Evolutionary conservation across 2,797 vertebrate genomes (phyloP), one percentile per base, ranked within the genome.

Genomic region (Crenuchus spilurus): DNA sequence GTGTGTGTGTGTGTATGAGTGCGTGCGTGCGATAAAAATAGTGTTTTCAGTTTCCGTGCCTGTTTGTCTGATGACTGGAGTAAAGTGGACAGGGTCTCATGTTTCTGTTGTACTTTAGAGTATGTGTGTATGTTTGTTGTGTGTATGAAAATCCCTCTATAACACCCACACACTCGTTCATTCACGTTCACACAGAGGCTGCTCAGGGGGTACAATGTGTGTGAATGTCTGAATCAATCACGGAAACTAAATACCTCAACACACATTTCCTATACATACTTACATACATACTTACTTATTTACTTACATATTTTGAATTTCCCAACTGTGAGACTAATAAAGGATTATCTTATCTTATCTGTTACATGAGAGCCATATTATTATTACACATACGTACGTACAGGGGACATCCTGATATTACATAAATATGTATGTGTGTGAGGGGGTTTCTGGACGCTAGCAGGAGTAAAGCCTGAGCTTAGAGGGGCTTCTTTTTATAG

Each of bases 401-500:
- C n/a, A n/a, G n/a, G n/a, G n/a, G n/a, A n/a, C n/a, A n/a, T n/a
- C n/a, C n/a, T n/a, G n/a, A n/a, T n/a, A n/a, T n/a, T n/a, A 14
- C 33, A 9, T 44, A 44, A 4, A 14, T 67, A 16, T 30, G 24
- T 62, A 18, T 35, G 52, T 46, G 31, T 61, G 20, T 58, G 33
- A 57, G 44, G 54, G 70, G 42, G 46, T 14, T 64, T 52, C 48
- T 44, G 48, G 48, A 73, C 16, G 3, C 41, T 55, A 55, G 37
- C 54, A 62, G 42, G 16, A 79, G 61, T 71, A 67, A 74, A 83
- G 57, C 70, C 18, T 48, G 46, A 54, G 76, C 67, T 74, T 69
- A 79, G 73, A 48, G 71, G 54, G 60, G 58, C 75, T 83, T 79
- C 79, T 79, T 81, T 83, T 81, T 81, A 81, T 81, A 83, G 82